phyloP scores from a whole-genome alignment of 2,113 vertebrate species.

The Macaca nemestrina region DNA sequence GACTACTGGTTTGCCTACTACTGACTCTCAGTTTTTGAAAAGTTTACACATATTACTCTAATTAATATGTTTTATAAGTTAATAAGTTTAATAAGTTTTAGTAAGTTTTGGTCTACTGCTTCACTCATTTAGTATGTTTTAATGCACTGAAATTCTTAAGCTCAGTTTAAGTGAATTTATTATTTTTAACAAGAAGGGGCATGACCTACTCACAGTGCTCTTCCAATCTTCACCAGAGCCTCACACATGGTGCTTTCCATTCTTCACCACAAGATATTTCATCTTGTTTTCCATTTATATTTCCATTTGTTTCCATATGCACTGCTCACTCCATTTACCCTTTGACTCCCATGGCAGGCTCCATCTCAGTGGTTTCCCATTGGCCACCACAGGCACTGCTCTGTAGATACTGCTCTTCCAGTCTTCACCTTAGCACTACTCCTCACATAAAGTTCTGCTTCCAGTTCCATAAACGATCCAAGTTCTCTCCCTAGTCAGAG shows the following conservation, averaged over 20 bases:
- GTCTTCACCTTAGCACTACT: not conserved
- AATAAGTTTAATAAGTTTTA: no score
- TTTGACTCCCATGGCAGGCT: not conserved
- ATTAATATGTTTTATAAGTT: not conserved
- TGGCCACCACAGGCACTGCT: not conserved
- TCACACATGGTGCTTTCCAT: not conserved
- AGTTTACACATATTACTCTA: not conserved
- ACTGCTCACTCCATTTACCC: no score
- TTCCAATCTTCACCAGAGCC: not conserved
- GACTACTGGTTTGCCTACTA: not conserved
- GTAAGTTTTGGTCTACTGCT: not conserved
- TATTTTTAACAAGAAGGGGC: not conserved
- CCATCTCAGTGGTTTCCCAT: no score
- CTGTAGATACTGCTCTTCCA: not conserved
- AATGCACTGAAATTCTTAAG: not conserved
- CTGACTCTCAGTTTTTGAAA: not conserved
- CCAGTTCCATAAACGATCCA: not conserved
- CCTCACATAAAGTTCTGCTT: not conserved
- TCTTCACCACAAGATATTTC: not conserved
- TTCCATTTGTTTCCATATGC: not conserved
- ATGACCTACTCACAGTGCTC: not conserved
- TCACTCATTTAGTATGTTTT: not conserved
- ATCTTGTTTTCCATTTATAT: not conserved
- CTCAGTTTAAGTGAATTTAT: not conserved
- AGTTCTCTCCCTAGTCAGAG: not conserved